phyloP scores from a whole-genome alignment of 2,888 invertebrate species.

The Caenorhabditis sp. region DNA sequence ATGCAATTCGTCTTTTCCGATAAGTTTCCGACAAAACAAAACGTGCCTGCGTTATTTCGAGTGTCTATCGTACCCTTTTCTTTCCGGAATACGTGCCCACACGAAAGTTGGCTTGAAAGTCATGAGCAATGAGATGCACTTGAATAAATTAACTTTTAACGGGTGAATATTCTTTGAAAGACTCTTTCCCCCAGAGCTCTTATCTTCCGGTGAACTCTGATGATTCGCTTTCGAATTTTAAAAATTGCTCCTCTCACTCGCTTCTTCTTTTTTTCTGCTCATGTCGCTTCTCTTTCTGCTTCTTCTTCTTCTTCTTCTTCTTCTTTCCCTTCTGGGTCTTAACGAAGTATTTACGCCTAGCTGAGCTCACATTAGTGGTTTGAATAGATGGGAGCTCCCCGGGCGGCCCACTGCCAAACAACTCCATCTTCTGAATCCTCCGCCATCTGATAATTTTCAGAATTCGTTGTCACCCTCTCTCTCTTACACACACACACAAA shows the following conservation, averaged over 20 bases:
- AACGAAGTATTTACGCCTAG: conserved; percentile 50
- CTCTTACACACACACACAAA: background rate
- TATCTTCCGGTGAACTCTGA: background rate
- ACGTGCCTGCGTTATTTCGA: too few species aligned
- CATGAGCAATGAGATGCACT: background rate
- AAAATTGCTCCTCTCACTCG: background rate
- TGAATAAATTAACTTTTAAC: background rate
- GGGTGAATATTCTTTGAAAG: too few species aligned
- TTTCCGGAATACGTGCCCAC: background rate
- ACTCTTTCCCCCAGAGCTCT: background rate
- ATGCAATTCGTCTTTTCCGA: background rate
- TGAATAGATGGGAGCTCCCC: conserved; percentile 43
- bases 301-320: background rate
- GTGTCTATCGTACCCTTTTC: background rate
- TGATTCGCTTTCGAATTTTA: background rate
- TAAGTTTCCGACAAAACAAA: too few species aligned
- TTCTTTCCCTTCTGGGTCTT: background rate
- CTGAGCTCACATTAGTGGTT: conserved; percentile 50
- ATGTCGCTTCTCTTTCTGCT: background rate
- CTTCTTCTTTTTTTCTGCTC: background rate
- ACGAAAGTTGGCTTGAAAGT: background rate
- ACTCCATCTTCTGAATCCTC: background rate
- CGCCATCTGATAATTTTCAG: conserved; percentile 7
- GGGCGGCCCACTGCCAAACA: conserved; percentile 1
- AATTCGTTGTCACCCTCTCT: conserved; percentile 2